phyloP scores from a whole-genome alignment of 2,888 invertebrate genomes.

The Chrysolina americana region DNA sequence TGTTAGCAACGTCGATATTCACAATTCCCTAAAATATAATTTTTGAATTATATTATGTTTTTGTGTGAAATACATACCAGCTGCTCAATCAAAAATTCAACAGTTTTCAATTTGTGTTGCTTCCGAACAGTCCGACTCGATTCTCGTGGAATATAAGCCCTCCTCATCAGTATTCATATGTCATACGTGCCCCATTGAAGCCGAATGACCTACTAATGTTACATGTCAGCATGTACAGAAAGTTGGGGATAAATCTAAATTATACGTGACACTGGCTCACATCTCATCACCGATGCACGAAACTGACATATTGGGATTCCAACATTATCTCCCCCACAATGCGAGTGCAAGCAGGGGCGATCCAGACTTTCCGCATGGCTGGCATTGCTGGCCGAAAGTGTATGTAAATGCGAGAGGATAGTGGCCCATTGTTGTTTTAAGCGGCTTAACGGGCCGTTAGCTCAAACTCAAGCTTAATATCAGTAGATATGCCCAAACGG shows the following conservation, averaged over 20 bases:
- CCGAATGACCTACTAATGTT: neutral
- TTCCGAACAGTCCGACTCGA: neutral
- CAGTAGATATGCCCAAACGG: constrained; percentile 50
- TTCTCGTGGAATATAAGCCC: neutral
- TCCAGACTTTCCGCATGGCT: constrained; percentile 25
- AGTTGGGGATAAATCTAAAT: constrained; percentile 9
- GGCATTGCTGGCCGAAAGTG: constrained; percentile 33
- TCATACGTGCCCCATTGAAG: neutral
- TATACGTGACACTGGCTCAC: constrained; percentile 30
- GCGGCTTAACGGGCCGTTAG: constrained; percentile 56
- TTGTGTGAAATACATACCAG: too few relatives aligned
- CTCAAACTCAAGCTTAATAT: constrained; percentile 51
- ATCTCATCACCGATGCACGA: constrained; percentile 52
- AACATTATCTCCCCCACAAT: neutral
- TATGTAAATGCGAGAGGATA: constrained; percentile 41
- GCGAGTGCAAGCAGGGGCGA: neutral
- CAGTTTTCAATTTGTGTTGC: neutral
- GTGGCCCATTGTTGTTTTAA: constrained; percentile 54
- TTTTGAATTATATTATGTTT: too few relatives aligned
- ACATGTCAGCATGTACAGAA: neutral
- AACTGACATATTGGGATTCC: constrained; percentile 24
- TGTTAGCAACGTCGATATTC: too few relatives aligned
- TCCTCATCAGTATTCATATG: neutral
- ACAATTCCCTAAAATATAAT: too few relatives aligned
- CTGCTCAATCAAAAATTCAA: neutral